Percentiles rank a stretch among this genome's conserved stretches.
These are phyloP conservation scores for Lithobates sylvaticus DNA, from an alignment of 2,797 vertebrate genomes.

Conservation along the genomic window DNA sequence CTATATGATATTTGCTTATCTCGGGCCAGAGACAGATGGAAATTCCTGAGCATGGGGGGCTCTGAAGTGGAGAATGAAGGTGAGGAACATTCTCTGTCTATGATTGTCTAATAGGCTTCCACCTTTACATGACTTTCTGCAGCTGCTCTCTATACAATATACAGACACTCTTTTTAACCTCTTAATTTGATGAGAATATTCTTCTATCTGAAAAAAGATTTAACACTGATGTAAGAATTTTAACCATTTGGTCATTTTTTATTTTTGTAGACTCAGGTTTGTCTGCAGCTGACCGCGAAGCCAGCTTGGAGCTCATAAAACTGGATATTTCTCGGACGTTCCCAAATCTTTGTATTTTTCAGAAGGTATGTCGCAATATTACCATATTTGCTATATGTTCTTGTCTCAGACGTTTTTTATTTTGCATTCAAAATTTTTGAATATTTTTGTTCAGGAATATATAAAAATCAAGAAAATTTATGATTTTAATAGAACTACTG, in stretches of 20 bases:
- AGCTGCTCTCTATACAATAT: background rate
- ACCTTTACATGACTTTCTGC: background rate
- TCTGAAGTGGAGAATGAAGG: slow-evolving; percentile 83
- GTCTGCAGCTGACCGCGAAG: slow-evolving; percentile 88
- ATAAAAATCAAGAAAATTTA: too few species aligned
- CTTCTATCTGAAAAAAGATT: too few species aligned
- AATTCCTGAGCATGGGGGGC: slow-evolving; percentile 74
- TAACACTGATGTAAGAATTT: background rate
- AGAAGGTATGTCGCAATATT: slow-evolving; percentile 80
- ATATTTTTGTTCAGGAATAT: too few species aligned
- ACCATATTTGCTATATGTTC: too few species aligned
- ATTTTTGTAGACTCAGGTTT: slow-evolving; percentile 79
- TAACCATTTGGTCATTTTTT: background rate
- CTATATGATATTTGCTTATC: slow-evolving; percentile 91
- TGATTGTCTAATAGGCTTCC: background rate
- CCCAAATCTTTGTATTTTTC: slow-evolving; percentile 95
- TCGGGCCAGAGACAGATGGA: slow-evolving; percentile 92
- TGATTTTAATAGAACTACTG: too few species aligned
- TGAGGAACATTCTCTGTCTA: slow-evolving; percentile 53
- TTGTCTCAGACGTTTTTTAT: background rate
- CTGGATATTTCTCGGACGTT: slow-evolving; percentile 96
- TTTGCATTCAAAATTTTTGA: background rate
- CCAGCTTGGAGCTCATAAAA: slow-evolving; percentile 94
- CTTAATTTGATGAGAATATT: background rate
- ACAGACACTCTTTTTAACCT: background rate